These are phyloP conservation scores for Aporophyla lueneburgensis DNA, from an alignment of 2,888 invertebrate species.

Conservation along the genomic window DNA sequence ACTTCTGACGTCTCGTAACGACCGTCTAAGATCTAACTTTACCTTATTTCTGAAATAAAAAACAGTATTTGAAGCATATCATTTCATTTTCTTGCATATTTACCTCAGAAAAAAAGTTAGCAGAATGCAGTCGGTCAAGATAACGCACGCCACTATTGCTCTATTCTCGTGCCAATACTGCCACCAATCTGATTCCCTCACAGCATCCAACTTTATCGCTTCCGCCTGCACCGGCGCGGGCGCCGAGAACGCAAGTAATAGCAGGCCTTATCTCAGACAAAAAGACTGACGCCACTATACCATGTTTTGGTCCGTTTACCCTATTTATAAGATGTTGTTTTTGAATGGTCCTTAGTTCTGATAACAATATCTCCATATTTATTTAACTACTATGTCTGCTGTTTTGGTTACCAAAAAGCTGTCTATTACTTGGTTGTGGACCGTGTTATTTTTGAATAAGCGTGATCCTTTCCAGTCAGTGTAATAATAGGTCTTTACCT, in stretches of 20 bases:
- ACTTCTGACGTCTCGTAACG: no score
- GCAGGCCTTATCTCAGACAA: conserved; percentile 80
- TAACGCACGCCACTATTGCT: conserved; percentile 74
- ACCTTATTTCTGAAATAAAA: no score
- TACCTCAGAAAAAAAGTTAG: conserved; percentile 6
- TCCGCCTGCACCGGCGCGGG: conserved; percentile 77
- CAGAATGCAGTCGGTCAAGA: conserved; percentile 49
- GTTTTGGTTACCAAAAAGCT: conserved; percentile 16
- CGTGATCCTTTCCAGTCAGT: background rate
- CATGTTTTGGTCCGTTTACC: conserved; percentile 72
- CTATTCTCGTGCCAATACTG: conserved; percentile 81
- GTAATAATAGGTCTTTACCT: no score
- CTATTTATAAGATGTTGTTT: conserved; percentile 70
- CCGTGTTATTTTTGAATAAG: background rate
- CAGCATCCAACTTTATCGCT: conserved; percentile 83
- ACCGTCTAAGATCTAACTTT: no score
- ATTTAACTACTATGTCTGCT: conserved; percentile 32
- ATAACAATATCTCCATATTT: conserved; percentile 66
- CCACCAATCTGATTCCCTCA: conserved; percentile 86
- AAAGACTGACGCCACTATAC: conserved; percentile 75
- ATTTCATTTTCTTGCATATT: background rate
- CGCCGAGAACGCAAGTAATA: conserved; percentile 73
- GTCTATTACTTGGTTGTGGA: background rate
- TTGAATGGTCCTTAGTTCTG: conserved; percentile 67
- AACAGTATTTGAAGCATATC: background rate